Evolutionary conservation across 1,140 invertebrate species (phyloP), one percentile per base, ranked within the genome.

Genomic region (Drosophila aff.): DNA sequence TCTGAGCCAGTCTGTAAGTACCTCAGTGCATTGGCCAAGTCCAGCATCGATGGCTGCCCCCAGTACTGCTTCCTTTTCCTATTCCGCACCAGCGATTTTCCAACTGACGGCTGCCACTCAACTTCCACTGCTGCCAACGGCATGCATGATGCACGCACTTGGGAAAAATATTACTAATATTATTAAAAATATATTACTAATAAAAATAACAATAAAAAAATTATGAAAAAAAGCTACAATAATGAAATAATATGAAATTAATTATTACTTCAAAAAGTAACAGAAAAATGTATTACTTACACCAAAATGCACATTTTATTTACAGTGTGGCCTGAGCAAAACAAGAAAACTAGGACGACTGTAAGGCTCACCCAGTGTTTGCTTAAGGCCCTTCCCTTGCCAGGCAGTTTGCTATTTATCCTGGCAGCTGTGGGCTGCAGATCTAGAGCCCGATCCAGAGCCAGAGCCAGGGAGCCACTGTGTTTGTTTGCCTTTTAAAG

Each of bases 401-500:
- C n/a, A 73, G 75, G 50, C 76, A 59, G 65, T 63, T 78, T 69
- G 44, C 43, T 78, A 57, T 78, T 78, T 78, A 53, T 61, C 53
- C 58, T 69, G 65, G 28, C 36, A 52, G 58, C 36, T 58, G 64
- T 36, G 62, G 50, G 43, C 47, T 36, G 23, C 65, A 71, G 53
- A 36, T 71, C 46, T 43, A 66, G 23, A 28, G 52, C 15, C 62
- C 36, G 4, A 21, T 50, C 28, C 28, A 71, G 52, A 72, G 49
- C 38, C 69, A 67, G 49, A 68, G 40, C 36, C 68, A 26, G 15
- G 28, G n/a, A 59, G 40, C 49, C 43, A 26, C 74, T 59, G 55
- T 82, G 75, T 79, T 90, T 89, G 81, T 90, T 89, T 90, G 78
- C 69, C 76, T 90, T 87, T 89, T 89, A 89, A 89, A 89, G 84